Evolutionary conservation across 2,113 vertebrate species (phyloP), one percentile per base, ranked within the genome.

Genomic region (Phaetusa simplex): DNA sequence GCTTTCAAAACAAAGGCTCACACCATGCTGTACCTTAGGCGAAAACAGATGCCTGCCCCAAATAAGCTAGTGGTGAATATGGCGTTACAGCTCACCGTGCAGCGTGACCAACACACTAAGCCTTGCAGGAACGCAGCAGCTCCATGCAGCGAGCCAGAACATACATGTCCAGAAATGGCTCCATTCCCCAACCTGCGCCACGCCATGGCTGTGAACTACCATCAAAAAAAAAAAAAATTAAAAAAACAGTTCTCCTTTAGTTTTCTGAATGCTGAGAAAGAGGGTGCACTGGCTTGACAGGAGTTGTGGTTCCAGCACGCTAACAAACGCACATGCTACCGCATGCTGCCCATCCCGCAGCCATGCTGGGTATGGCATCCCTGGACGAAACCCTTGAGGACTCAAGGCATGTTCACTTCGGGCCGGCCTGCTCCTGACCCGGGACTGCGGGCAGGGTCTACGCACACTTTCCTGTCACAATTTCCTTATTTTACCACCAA

Each of bases 61-160:
- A n/a, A 64, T 0, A 52, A 52, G 3, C 26, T 1, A 4, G 40
- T 0, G 67, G 29, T 6, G 12, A 65, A 4, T 0, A 9, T 0
- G 32, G 21, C 26, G 42, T 27, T 38, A 32, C 24, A 12, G 74
- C 13, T 45, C 61, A 12, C 13, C 2, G 0, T 1, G 64, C 64
- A 20, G 19, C 1, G 3, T 1, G 32, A 38, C 21, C 85, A 56
- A 52, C 50, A 26, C 52, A 1, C 24, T 0, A n/a, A 80, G 30
- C 1, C 53, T 18, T 4, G 1, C 18, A 29, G 20, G 36, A 43
- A 65, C 23, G 4, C 34, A 27, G 56, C 34, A 66, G 40, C 43
- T 38, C 22, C 52, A 42, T 4, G 1, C n/a, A 47, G 34, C 1
- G 5, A 64, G 53, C 16, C 72, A 26, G 13, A 49, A 52, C 0